Evolutionary conservation across 2,797 vertebrate genomes (phyloP), one percentile per base, ranked within the genome.

Genomic region (Mergus octosetaceus): DNA sequence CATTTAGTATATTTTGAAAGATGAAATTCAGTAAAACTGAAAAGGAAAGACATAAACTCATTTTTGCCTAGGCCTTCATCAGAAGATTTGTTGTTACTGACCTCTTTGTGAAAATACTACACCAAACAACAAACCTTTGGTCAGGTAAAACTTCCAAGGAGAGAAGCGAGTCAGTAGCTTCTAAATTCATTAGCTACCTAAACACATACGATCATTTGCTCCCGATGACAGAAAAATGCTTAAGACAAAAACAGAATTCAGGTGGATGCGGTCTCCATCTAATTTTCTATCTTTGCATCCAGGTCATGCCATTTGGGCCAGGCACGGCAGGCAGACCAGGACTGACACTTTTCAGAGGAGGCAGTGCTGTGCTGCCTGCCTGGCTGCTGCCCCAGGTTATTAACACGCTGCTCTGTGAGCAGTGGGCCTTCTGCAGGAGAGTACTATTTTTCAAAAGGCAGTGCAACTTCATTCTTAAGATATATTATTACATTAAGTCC

Each of bases 381-480:
- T 53, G 49, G 54, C 49, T 83, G 38, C 28, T 62, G 61, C 66
- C 13, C 7, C 51, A 11, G 15, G 18, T 34, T 27, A 41, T 7
- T 13, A 41, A 57, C 6, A 24, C 0, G 0, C 5, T 2, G 8
- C 22, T 28, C 16, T 28, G 22, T 1, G 9, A 70, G 53, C 32
- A 10, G 22, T 4, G 14, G 3, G 36, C 14, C 18, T 88, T 45
- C 75, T 4, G 11, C 57, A 76, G 45, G 16, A 66, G 43, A 58
- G 28, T 16, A 3, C 38, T 19, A 21, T 54, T 54, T 64, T 49
- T 56, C 13, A 69, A 72, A 69, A 32, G 24, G 27, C 74, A 0
- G 0, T 6, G 25, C 21, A 39, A 36, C 62, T 43, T 81, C 24
- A n/a, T 9, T 41, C 10, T 69, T n/a, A 21, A 10, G 1, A 38